Percentiles rank a stretch among this genome's conserved stretches.
These are phyloP conservation scores for Anoplophora glabripennis DNA, from an alignment of 1,140 invertebrate genomes.

Conservation along the genomic window DNA sequence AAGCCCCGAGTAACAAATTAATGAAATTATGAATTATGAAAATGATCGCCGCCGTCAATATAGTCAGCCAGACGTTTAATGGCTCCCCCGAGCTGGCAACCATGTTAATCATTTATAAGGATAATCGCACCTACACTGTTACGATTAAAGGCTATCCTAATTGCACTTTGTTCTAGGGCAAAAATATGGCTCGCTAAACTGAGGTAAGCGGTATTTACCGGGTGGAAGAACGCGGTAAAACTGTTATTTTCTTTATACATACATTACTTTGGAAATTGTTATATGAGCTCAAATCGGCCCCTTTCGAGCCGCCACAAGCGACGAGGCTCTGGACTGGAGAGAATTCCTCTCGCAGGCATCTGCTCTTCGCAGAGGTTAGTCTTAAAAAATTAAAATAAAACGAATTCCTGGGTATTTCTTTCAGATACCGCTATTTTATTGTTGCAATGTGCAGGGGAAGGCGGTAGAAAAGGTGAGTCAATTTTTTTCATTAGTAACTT, in stretches of 20 bases:
- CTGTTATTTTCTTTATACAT: slow-evolving; percentile 5
- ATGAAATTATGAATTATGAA: slow-evolving; percentile 53
- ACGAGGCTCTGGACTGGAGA: too few species aligned
- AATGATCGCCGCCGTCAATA: slow-evolving; percentile 47
- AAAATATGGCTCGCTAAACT: slow-evolving; percentile 15
- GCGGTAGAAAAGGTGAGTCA: too few species aligned
- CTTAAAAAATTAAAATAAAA: too few species aligned
- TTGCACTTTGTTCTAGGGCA: slow-evolving; percentile 17
- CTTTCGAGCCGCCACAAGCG: too few species aligned
- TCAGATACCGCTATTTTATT: too few species aligned
- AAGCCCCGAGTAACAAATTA: slow-evolving; percentile 51
- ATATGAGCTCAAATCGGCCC: too few species aligned
- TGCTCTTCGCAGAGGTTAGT: too few species aligned
- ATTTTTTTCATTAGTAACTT: too few species aligned
- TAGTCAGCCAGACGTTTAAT: slow-evolving; percentile 30
- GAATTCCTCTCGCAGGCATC: too few species aligned
- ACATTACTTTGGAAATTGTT: not conserved
- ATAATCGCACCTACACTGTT: slow-evolving; percentile 3
- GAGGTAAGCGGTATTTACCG: slow-evolving; percentile 11
- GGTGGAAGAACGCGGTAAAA: slow-evolving; percentile 1
- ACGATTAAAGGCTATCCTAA: slow-evolving; percentile 18
- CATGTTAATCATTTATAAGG: slow-evolving; percentile 12
- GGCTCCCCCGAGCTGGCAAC: too few species aligned
- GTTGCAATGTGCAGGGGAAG: too few species aligned
- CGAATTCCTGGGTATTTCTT: too few species aligned